Base-by-base conservation (phyloP, 2,113 vertebrate genomes). In the Calidris pugnax region DNA sequence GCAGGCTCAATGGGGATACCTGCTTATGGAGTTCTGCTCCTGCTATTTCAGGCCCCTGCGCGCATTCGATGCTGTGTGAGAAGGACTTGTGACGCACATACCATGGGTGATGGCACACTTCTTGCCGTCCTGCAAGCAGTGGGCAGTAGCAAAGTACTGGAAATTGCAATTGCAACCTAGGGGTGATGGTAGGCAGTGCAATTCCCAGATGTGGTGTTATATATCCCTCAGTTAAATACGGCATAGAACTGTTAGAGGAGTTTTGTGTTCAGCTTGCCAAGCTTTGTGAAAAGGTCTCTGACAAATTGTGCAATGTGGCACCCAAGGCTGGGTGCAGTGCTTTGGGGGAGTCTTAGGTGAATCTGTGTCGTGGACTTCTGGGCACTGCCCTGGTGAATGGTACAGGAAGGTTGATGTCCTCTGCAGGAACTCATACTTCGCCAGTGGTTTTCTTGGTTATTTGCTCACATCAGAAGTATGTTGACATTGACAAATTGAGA, bases 81-180 rank as follows among this genome's bases (percentile, higher is more conserved):
- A 71, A 84, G 47, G 66, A 59, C 27, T 26, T n/a, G 16, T 3
- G 20, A 41, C 57, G 26, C 17, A 21, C 1, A 0, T 45, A 18
- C 30, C 1, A 1, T 32, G n/a, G 30, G 30, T 43, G 0, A 0
- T 1, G 2, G 22, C 50, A 53, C 3, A 19, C 22, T 88, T 86
- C 24, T 85, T 13, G 2, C 19, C 2, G 6, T 66, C 32, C 39
- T 76, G 19, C 27, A 69, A 41, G 10, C 27, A 76, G 12, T 51
- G 19, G 5, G 22, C 33, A 21, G 39, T 14, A 72, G 10, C 1
- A 3, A 83, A 64, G 35, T 39, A 72, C 0, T 57, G 37, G 33
- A 59, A 76, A 16, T 23, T 2, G 2, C 30, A 69, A 43, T 69
- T 32, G 17, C 18, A 53, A 10, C 37, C 18, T 63, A 5, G 47